A percentile compares a stretch with the other conserved stretches of the same genome.
These are phyloP conservation scores for Mastacembelus armatus DNA, from an alignment of 2,797 vertebrate species.

Conservation along the genomic window DNA sequence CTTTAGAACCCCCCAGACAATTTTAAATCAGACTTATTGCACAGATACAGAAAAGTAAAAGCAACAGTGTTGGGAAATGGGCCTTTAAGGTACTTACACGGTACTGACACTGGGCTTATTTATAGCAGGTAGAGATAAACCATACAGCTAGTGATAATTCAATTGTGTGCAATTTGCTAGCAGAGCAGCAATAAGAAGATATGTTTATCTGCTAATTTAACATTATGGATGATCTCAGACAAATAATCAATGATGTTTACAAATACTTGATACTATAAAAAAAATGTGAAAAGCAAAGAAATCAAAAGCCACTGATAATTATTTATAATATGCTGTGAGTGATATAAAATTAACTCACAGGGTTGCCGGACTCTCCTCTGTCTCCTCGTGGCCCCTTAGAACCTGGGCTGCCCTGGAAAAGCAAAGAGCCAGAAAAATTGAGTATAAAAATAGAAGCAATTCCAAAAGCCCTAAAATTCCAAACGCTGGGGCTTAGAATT, in stretches of 20 bases:
- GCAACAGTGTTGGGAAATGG: constrained; percentile 30
- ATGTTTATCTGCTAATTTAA: constrained; percentile 7
- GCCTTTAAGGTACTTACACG: constrained; percentile 28
- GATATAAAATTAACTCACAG: constrained; percentile 85
- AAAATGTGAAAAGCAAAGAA: not conserved
- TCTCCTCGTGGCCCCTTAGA: constrained; percentile 96
- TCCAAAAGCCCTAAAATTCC: constrained; percentile 69
- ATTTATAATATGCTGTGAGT: constrained; percentile 9
- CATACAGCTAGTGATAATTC: constrained; percentile 60
- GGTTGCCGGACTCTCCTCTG: constrained; percentile 88
- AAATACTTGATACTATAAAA: too few relatives aligned
- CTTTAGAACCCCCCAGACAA: constrained; percentile 7
- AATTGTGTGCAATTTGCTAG: constrained; percentile 59
- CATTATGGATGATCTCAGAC: constrained; percentile 12
- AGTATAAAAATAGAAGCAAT: constrained; percentile 61
- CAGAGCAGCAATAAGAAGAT: constrained; percentile 12
- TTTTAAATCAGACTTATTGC: constrained; percentile 21
- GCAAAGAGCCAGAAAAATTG: constrained; percentile 41
- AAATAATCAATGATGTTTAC: too few relatives aligned
- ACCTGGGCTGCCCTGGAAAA: constrained; percentile 91
- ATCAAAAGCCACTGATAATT: not conserved
- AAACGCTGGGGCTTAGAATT: constrained; percentile 57
- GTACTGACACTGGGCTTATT: constrained; percentile 1
- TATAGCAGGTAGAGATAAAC: constrained; percentile 55
- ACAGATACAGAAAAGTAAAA: constrained; percentile 30